Evolutionary conservation across 2,797 vertebrate species (phyloP).

Genomic region (Taeniopygia guttata): DNA sequence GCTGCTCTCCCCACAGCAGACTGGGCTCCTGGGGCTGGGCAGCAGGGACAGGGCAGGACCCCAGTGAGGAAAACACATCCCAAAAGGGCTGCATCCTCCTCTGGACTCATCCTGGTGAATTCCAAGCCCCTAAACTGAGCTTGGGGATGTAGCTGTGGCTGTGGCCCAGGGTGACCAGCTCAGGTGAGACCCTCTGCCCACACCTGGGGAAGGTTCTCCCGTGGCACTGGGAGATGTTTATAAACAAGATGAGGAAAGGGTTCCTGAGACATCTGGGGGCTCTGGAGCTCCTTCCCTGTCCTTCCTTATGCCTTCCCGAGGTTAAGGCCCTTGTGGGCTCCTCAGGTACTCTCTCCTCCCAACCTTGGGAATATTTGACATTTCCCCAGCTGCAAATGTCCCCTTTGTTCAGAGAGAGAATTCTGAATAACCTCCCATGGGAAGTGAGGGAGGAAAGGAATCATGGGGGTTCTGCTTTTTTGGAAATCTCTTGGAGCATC

Average conservation of each 20-base stretch:
- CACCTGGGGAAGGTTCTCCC: accelerated
- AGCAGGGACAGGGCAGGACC: background rate
- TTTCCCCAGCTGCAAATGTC: background rate
- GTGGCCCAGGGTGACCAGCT: background rate
- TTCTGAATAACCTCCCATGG: slow-evolving; percentile 18
- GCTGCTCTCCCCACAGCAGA: background rate
- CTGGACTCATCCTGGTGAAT: background rate
- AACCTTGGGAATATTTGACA: background rate
- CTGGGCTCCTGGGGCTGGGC: background rate
- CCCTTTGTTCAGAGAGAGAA: background rate
- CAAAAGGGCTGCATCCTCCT: accelerated
- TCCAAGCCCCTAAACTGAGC: background rate
- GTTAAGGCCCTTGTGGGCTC: background rate
- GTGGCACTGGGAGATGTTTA: background rate
- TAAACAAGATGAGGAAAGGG: background rate
- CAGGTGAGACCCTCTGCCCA: background rate
- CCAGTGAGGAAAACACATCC: background rate
- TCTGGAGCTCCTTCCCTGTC: background rate
- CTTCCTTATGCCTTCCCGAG: too few relatives aligned
- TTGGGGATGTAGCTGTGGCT: background rate
- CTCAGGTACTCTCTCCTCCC: background rate
- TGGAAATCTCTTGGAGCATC: background rate
- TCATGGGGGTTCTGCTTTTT: background rate
- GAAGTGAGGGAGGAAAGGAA: background rate
- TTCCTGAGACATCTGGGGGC: background rate